Evolutionary conservation across 2,797 vertebrate species (phyloP).

Genomic region (Pseudomugil gertrudae): DNA sequence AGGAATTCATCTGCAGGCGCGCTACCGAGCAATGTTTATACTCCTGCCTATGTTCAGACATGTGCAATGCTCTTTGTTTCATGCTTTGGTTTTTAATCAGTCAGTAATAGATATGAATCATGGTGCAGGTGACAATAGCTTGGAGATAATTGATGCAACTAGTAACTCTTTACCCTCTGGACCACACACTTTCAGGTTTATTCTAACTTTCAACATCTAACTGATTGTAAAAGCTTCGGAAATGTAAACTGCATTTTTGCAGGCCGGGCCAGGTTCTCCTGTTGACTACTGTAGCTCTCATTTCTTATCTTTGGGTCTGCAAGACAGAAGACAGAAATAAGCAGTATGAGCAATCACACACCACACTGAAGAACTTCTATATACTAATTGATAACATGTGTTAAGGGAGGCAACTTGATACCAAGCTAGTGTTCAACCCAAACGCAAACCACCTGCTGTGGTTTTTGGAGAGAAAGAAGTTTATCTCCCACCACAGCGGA

Average conservation of each 20-base stretch:
- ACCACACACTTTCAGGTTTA: conserved; percentile 44
- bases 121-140: conserved; percentile 14
- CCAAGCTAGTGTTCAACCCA: conserved; percentile 63
- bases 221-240: conserved; percentile 50
- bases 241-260: conserved; percentile 60
- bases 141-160: conserved; percentile 21
- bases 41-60: conserved; percentile 1
- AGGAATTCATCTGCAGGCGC: conserved; percentile 62
- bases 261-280: conserved; percentile 26
- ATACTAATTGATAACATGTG: conserved; percentile 75
- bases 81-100: conserved; percentile 3
- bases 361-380: conserved; percentile 43
- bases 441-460: conserved; percentile 81
- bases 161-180: conserved; percentile 17
- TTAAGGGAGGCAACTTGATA: conserved; percentile 64
- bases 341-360: conserved; percentile 38
- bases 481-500: conserved; percentile 57
- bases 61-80: not conserved
- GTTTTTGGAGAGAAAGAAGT: conserved; percentile 57
- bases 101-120: conserved; percentile 24
- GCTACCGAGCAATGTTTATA: conserved; percentile 46
- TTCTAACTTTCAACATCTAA: conserved; percentile 45
- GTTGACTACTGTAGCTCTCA: conserved; percentile 42
- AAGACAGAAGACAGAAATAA: conserved; percentile 34
- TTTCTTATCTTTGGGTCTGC: conserved; percentile 35